Evolutionary conservation across 2,888 invertebrate genomes (phyloP), one percentile per base, ranked within the genome.

Genomic region (Molorchus minor): DNA sequence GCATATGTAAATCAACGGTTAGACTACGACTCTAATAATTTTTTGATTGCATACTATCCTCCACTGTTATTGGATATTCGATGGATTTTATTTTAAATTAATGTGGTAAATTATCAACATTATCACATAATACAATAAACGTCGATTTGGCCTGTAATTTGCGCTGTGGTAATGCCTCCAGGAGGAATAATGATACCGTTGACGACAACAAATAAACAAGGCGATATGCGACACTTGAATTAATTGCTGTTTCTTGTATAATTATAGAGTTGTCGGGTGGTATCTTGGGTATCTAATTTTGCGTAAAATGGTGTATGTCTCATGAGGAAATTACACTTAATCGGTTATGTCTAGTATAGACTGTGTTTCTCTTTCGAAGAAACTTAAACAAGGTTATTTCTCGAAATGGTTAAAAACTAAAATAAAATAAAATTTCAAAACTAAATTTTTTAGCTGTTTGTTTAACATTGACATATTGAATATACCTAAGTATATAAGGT

Each of bases 111-210:
- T 44, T 44, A 44, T 44, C 44, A 3, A 25, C 44, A 44, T 44
- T 44, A 44, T 44, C 44, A 44, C 44, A 44, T 44, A 44, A 44
- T 44, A 29, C 29, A 44, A 44, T 43, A 25, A 5, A 20, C 29
- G 29, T 44, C 44, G 44, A 8, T 21, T 29, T 10, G 15, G n/a
- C 21, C n/a, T 16, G 16, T 16, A 30, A 16, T 45, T 45, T 45
- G 4, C 20, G 12, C 13, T 15, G 16, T 7, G 17, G 8, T 4
- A 40, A 17, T 41, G 41, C 19, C 41, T 8, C 12, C 19, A n/a
- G 16, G 2, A 7, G 36, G 7, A 1, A n/a, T 41, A 41, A 41
- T 12, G 20, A 41, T 41, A 41, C 8, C n/a, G 19, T 20, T 41
- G 40, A 16, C 17, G 40, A 15, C 40, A 40, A 3, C 4, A 20